phyloP scores from a whole-genome alignment of 2,797 vertebrate species.

The Parotocinclus haroldoi region DNA sequence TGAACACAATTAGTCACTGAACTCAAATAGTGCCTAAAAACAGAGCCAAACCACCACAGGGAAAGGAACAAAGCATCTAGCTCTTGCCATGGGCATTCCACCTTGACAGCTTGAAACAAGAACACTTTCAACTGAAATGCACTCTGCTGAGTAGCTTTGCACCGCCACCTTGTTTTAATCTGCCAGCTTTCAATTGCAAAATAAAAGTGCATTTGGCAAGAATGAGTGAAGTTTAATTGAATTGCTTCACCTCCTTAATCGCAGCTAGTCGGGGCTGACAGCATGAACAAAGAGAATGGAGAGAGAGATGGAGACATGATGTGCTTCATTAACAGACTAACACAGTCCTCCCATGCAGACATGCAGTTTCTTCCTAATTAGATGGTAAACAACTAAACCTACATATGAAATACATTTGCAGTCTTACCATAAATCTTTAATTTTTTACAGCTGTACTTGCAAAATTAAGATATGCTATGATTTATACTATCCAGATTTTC shows the following conservation, averaged over 20 bases:
- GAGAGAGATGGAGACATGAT: conserved; percentile 19
- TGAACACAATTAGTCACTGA: neutral
- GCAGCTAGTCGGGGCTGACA: conserved; percentile 35
- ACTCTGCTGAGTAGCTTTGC: conserved; percentile 27
- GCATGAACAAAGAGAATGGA: conserved; percentile 6
- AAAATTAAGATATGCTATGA: too few relatives aligned
- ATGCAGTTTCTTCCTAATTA: conserved; percentile 11
- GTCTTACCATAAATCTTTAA: too few relatives aligned
- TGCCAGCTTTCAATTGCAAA: conserved; percentile 33
- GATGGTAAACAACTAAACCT: conserved; percentile 18
- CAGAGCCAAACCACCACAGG: neutral
- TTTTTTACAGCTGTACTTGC: too few relatives aligned
- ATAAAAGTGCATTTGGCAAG: conserved; percentile 33
- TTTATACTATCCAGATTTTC: too few relatives aligned
- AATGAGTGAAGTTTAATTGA: conserved; percentile 49
- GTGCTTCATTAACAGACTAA: conserved; percentile 33
- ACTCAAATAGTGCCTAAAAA: neutral
- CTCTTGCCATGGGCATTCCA: conserved; percentile 7
- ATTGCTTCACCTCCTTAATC: conserved; percentile 43
- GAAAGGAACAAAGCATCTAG: neutral
- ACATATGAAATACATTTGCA: neutral
- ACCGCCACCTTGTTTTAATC: conserved; percentile 29
- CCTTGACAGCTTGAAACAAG: conserved; percentile 1
- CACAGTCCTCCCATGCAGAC: conserved; percentile 7
- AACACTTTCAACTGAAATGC: conserved; percentile 18